Base-by-base conservation (phyloP, 1,140 invertebrate genomes). In the Grapholita molesta region DNA sequence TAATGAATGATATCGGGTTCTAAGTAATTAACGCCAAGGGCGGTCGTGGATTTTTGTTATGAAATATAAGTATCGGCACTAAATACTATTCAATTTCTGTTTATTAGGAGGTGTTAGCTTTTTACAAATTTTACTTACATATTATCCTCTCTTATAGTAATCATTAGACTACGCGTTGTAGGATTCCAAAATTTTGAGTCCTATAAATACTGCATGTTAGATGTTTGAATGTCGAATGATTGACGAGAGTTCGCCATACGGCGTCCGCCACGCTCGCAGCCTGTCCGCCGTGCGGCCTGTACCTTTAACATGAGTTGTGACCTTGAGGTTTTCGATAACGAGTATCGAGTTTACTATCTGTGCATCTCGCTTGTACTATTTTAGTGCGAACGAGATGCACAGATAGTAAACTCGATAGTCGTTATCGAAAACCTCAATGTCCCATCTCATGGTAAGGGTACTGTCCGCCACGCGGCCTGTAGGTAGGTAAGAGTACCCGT, bases 1-100 rank as follows among this genome's bases (percentile, higher is more conserved):
- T 90, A 91, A 91, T 91, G 85, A 91, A 85, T 86, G 86, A 91
- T 91, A 91, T 91, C 89, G 79, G 78, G 86, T 91, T 91, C 70
- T 86, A 71, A 77, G 83, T 91, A 91, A 91, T 91, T 90, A 90
- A 73, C 74, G 84, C 89, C 86, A 78, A 71, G 53, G 89, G 86
- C 85, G 64, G 66, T 82, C 78, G 79, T 74, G 72, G 82, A 85
- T 82, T 91, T 86, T 87, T 82, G 77, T 83, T 85, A 86, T 86
- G 67, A 80, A 83, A 81, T 79, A 83, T 75, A 81, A 77, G 75
- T 78, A 70, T 79, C 64, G 69, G 3, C 18, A 48, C 42, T 21
- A 15, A 15, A 21, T 9, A 8, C 32, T 33, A 9, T 48, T 48
- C 18, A 48, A 2, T 18, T 21, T 48, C 42, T 48, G 42, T 0